Evolutionary conservation across 1,140 invertebrate species (phyloP).

Genomic region (Drosophila punjabiensis): DNA sequence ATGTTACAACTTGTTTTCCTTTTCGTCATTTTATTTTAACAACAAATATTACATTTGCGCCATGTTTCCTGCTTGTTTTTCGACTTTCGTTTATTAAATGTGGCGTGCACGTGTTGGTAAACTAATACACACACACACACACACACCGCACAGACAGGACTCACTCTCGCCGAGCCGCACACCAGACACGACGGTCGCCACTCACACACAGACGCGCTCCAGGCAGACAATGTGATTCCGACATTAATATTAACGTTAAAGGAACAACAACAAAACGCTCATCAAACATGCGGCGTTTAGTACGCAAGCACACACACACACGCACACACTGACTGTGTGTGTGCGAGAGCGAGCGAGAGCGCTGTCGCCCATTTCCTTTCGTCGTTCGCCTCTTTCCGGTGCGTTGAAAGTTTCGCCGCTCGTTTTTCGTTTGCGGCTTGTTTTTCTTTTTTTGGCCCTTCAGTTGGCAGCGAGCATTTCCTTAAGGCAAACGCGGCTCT

Average conservation of each 20-base stretch:
- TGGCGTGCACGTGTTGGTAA: constrained; percentile 78
- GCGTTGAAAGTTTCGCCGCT: constrained; percentile 68
- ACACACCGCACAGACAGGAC: constrained; percentile 29
- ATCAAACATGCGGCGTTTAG: constrained; percentile 77
- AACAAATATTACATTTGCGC: constrained; percentile 79
- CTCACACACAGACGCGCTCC: constrained; percentile 42
- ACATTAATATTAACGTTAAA: constrained; percentile 82
- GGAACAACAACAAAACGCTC: constrained; percentile 60
- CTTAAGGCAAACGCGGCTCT: constrained; percentile 69
- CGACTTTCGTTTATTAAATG: constrained; percentile 73
- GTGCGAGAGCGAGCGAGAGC: constrained; percentile 40
- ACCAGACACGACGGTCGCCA: constrained; percentile 18
- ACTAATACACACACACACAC: constrained; percentile 45
- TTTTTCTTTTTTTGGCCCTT: constrained; percentile 54
- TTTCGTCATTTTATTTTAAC: constrained; percentile 78
- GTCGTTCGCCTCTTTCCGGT: constrained; percentile 68
- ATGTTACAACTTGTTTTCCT: constrained; percentile 62
- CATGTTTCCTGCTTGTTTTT: constrained; percentile 73
- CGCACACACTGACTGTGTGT: constrained; percentile 2
- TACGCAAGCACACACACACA: constrained; percentile 45
- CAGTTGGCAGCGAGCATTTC: constrained; percentile 72
- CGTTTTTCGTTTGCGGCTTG: constrained; percentile 54
- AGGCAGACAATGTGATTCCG: constrained; percentile 71
- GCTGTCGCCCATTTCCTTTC: constrained; percentile 52
- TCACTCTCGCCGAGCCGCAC: constrained; percentile 1